Percentiles rank a stretch among this genome's conserved stretches.
Evolutionary conservation across 1,140 invertebrate genomes (phyloP).

Genomic region (Panulirus ornatus): DNA sequence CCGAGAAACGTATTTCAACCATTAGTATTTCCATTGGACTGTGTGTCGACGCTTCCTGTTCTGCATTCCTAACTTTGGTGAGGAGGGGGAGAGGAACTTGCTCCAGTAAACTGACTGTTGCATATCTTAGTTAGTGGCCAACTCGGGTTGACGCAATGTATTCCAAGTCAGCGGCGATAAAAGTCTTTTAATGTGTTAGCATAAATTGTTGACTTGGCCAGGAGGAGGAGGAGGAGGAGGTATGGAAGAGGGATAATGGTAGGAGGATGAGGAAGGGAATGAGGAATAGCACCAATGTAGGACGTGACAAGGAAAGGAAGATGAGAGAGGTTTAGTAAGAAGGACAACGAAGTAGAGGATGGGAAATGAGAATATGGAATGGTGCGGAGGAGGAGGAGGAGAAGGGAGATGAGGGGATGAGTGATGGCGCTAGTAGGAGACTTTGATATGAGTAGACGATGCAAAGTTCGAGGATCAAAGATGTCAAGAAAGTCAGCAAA

Average conservation of each 20-base stretch:
- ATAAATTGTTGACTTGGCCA: no score
- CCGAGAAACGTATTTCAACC: no score
- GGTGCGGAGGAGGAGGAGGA: neutral
- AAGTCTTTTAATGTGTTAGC: no score
- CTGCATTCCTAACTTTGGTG: no score
- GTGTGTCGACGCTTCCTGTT: no score
- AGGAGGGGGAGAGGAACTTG: neutral
- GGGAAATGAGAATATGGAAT: neutral
- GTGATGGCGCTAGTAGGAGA: neutral
- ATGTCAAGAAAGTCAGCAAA: neutral
- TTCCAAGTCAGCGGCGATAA: no score
- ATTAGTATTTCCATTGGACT: no score
- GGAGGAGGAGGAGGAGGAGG: slow-evolving; percentile 22
- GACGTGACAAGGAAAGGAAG: neutral
- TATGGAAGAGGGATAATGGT: neutral
- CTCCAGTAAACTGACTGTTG: neutral
- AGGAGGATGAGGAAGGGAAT: neutral
- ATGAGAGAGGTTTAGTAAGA: neutral
- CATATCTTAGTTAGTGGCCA: no score
- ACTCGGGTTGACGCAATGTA: no score
- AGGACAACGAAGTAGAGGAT: neutral
- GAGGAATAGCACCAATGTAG: neutral
- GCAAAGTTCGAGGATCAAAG: neutral
- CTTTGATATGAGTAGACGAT: neutral
- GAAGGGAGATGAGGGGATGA: neutral